Evolutionary conservation across 2,888 invertebrate genomes (phyloP).

Genomic region (Nebria brevicollis): DNA sequence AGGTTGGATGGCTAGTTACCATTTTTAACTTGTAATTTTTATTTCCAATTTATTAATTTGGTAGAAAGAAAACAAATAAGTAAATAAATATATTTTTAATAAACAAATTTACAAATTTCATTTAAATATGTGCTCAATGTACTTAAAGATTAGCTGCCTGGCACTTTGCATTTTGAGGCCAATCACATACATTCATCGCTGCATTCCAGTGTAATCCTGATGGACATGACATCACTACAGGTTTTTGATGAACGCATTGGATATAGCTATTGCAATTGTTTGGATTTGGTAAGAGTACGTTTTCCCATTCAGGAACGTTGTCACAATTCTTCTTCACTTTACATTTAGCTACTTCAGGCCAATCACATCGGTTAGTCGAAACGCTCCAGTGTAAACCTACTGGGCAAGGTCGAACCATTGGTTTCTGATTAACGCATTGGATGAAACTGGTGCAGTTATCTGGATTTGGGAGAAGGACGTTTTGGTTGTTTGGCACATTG

Average conservation of each 20-base stretch:
- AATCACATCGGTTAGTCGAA: conserved; percentile 11
- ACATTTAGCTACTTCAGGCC: conserved; percentile 16
- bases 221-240: conserved; percentile 25
- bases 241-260: conserved; percentile 40
- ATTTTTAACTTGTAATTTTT: no score
- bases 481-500: neutral
- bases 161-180: conserved; percentile 22
- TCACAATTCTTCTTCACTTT: conserved; percentile 14
- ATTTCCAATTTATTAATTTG: neutral
- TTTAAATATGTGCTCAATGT: neutral
- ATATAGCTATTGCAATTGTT: conserved; percentile 31
- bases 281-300: conserved; percentile 36
- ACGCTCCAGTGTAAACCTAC: conserved; percentile 19
- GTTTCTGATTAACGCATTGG: conserved; percentile 14
- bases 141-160: neutral
- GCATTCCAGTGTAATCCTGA: conserved; percentile 27
- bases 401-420: conserved; percentile 1
- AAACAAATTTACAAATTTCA: neutral
- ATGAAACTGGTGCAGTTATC: conserved; percentile 2
- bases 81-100: neutral
- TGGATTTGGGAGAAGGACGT: conserved; percentile 13
- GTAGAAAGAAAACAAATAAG: neutral
- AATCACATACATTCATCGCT: conserved; percentile 29
- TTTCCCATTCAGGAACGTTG: conserved; percentile 13
- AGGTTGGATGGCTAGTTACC: no score